phyloP scores from a whole-genome alignment of 2,888 invertebrate species.

The Parnassius apollo region DNA sequence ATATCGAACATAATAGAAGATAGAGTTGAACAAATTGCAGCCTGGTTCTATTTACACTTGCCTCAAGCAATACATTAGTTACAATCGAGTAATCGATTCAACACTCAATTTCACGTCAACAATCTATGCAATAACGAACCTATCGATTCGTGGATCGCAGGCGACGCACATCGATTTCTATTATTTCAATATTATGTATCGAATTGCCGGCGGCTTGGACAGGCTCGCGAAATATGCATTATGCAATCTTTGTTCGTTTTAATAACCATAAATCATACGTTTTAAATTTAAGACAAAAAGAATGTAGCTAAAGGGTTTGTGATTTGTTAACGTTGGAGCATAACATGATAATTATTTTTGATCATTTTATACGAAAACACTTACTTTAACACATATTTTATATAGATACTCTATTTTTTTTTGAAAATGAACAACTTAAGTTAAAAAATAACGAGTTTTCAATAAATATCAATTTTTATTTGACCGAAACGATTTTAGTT shows the following conservation, averaged over 20 bases:
- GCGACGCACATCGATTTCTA: slow-evolving; percentile 54
- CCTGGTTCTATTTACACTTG: slow-evolving; percentile 38
- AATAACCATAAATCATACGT: neutral
- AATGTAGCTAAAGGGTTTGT: no score
- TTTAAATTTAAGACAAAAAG: no score
- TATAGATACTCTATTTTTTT: no score
- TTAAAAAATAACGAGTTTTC: no score
- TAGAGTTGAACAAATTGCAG: slow-evolving; percentile 18
- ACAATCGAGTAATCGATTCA: slow-evolving; percentile 62
- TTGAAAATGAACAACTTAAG: no score
- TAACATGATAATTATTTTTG: no score
- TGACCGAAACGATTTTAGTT: no score
- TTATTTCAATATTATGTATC: slow-evolving; percentile 50
- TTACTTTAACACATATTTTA: no score
- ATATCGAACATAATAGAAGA: neutral
- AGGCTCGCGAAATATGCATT: slow-evolving; percentile 28
- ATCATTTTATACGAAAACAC: no score
- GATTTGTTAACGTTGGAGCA: no score
- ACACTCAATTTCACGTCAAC: slow-evolving; percentile 58
- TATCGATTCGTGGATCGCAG: slow-evolving; percentile 59
- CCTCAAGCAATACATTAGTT: slow-evolving; percentile 55
- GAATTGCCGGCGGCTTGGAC: slow-evolving; percentile 32
- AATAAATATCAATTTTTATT: no score
- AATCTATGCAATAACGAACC: slow-evolving; percentile 59
- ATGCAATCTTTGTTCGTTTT: slow-evolving; percentile 27